These are phyloP conservation scores for Saguinus midas DNA, from an alignment of 2,113 vertebrate species.

Conservation along the genomic window DNA sequence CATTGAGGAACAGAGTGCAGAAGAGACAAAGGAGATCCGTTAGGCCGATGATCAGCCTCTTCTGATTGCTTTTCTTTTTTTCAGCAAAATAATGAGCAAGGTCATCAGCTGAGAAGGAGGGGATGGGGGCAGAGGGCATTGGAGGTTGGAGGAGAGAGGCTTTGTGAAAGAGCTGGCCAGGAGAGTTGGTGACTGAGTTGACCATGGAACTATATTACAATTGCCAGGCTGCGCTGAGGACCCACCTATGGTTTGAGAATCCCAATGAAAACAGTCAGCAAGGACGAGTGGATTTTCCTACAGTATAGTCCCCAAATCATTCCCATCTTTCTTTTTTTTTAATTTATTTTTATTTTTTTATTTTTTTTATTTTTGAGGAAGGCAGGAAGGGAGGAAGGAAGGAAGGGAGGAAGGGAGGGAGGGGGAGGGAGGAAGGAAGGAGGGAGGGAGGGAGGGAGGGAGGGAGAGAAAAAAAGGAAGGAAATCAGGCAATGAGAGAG, in stretches of 20 bases:
- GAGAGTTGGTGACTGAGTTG: background rate
- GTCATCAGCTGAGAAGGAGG: background rate
- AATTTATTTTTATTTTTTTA: too few relatives aligned
- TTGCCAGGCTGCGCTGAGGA: background rate
- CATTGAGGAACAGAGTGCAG: background rate
- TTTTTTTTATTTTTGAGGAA: too few relatives aligned
- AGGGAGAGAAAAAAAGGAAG: too few relatives aligned
- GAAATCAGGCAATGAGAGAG: too few relatives aligned
- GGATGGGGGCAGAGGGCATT: background rate
- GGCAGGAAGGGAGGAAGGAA: too few relatives aligned
- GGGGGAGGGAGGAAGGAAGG: too few relatives aligned
- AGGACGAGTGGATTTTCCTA: background rate
- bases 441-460: too few relatives aligned
- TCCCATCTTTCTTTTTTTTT: too few relatives aligned
- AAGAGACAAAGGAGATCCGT: background rate
- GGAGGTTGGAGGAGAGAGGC: background rate
- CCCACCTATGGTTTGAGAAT: background rate
- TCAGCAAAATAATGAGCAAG: background rate
- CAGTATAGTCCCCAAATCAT: too few relatives aligned
- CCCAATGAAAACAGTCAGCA: background rate
- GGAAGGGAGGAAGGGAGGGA: too few relatives aligned
- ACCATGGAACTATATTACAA: background rate
- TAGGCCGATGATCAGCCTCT: background rate
- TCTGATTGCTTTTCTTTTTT: background rate
- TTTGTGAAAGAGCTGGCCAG: background rate